A percentile compares a stretch with the other conserved stretches of the same genome.
Conservation (phyloP, 1,140 invertebrate species). For the Heliconius hermathena region DNA sequence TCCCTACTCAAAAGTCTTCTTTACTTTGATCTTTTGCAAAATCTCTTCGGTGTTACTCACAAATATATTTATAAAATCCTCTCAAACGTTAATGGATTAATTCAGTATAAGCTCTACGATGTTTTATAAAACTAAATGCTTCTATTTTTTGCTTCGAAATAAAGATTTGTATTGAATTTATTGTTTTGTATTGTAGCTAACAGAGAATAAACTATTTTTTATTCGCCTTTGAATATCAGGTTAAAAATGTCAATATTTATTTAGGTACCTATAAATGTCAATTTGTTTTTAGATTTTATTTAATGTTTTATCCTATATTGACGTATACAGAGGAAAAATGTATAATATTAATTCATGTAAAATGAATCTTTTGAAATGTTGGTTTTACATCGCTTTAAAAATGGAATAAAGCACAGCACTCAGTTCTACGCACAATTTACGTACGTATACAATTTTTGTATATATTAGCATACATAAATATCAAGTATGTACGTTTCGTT, state of each 20-base stretch:
- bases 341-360: no score
- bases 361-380: no score
- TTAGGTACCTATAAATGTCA: no score
- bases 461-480: background rate
- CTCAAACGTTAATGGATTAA: constrained; percentile 11
- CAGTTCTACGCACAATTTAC: no score
- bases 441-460: no score
- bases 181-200: background rate
- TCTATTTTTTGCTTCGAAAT: background rate
- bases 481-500: background rate
- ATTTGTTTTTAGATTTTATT: no score
- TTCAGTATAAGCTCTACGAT: background rate
- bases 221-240: constrained; percentile 5
- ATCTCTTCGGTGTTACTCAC: background rate
- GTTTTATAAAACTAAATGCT: background rate
- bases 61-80: constrained; percentile 2
- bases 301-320: no score
- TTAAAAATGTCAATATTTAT: background rate
- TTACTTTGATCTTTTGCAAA: constrained; percentile 2
- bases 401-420: no score
- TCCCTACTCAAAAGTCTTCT: background rate
- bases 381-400: no score
- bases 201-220: background rate
- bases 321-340: no score
- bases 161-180: constrained; percentile 3